Evolutionary conservation across 2,888 invertebrate genomes (phyloP), one percentile per base, ranked within the genome.

Genomic region (Fragum fragum): DNA sequence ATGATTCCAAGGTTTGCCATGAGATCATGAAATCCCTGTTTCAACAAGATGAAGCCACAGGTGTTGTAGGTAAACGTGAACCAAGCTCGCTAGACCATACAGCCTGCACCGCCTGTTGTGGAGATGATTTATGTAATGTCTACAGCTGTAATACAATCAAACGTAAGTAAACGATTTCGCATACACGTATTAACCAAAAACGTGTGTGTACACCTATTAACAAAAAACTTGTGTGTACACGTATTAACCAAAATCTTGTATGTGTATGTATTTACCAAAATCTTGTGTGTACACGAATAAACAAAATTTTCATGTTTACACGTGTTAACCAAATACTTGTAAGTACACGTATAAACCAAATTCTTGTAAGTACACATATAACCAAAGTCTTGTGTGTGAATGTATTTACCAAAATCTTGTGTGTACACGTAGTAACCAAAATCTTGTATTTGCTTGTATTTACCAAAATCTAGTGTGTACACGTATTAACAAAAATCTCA

Each of bases 101-200:
- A 26, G 39, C 42, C 5, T 71, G 71, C 23, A 26, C 71, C 0
- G 55, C 29, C 23, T 71, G 71, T 29, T 71, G 71, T 23, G 71
- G 71, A 0, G 71, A 71, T 32, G 71, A 71, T 32, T 18, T 26
- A 7, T 71, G 71, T 32, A 71, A 71, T 32, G 53, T 21, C 0
- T 71, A 71, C 23, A 55, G 36, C 36, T 71, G 71, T 36, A 55
- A 53, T 23, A 55, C 57, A n/a, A 55, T 71, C n/a, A 71, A 71
- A 71, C 55, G 71, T 71, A 71, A 52, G 32, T 53, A 18, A 36
- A 36, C 9, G 32, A 36, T 36, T 9, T 6, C 32, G n/a, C 21
- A 52, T 7, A n/a, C 3, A 52, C 6, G 52, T 3, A 21, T 16
- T 16, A 52, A 7, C 52, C 9, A 9, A 9, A 9, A 36, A 36